Base-by-base conservation (phyloP, 2,797 vertebrate genomes). In the Zenarchopterus dispar region DNA sequence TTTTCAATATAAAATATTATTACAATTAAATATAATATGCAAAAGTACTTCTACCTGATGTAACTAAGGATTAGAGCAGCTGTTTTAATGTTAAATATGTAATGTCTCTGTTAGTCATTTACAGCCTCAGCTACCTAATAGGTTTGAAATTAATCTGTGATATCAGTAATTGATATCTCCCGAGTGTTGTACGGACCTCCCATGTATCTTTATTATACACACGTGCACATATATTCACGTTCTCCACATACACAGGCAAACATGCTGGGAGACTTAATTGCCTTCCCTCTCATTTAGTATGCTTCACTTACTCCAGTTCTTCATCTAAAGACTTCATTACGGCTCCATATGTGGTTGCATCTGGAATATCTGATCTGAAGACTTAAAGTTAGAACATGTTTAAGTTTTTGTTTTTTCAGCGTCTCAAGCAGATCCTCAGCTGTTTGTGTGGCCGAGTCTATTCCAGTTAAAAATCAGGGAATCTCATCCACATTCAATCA, bases 321-420 rank as follows among this genome's bases (percentile, higher is more conserved):
- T 84, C 72, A 89, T 87, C 74, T 86, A 60, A 89, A 83, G 86
- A 88, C 86, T 90, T 92, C 77, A 91, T 94, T 88, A 89, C 63
- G n/a, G 65, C 84, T 83, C 89, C 84, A 84, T 86, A 85, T 89
- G 87, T 59, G 74, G 75, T 68, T 78, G 80, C 85, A 88, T 87
- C 87, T 90, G 89, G 75, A 75, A 49, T 69, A 54, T 69, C 64
- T 49, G 54, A 61, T 33, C 21, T 21, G 11, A 67, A 70, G 1
- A 22, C 22, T 21, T 46, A 13, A 21, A 16, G 28, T 18, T 5
- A 18, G 4, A 45, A 61, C 41, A 19, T 56, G 41, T 15, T 3
- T 36, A 11, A 10, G 8, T 10, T 36, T 31, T 31, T 36, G 33
- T 2, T 36, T 36, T 11, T 36, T 39, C 39, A 4, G 54, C 7